Percentiles rank a stretch among this genome's conserved stretches.
Conservation (phyloP, 2,113 vertebrate genomes). For the Elephas maximus region DNA sequence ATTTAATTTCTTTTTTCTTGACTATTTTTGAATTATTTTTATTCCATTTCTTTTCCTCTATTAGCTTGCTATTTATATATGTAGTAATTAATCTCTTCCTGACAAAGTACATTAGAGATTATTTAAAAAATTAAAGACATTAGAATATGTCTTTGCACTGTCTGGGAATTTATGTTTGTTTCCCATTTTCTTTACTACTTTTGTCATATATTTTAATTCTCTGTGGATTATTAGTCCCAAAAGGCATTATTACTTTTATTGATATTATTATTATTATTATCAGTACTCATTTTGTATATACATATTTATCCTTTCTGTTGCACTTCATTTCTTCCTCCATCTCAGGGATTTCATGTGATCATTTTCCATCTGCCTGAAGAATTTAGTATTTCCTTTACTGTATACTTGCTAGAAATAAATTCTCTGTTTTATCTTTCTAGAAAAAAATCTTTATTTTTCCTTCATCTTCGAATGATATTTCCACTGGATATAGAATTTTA, state of each 20-base stretch:
- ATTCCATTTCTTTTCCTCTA: background rate
- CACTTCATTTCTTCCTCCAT: background rate
- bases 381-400: background rate
- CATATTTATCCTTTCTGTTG: background rate
- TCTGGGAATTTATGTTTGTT: background rate
- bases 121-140: background rate
- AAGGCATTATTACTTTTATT: background rate
- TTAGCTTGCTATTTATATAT: background rate
- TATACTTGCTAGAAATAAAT: background rate
- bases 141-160: background rate
- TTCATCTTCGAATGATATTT: background rate
- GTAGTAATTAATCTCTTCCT: background rate
- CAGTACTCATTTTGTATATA: background rate
- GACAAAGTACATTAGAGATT: background rate
- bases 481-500: background rate
- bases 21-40: background rate
- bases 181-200: background rate
- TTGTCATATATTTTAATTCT: background rate
- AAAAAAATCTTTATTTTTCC: background rate
- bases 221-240: background rate
- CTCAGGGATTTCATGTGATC: background rate
- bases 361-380: background rate
- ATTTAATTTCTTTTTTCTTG: background rate
- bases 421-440: background rate
- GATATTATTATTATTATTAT: background rate